These are phyloP conservation scores for Steromphala cineraria DNA, from an alignment of 2,888 invertebrate genomes.

Conservation along the genomic window DNA sequence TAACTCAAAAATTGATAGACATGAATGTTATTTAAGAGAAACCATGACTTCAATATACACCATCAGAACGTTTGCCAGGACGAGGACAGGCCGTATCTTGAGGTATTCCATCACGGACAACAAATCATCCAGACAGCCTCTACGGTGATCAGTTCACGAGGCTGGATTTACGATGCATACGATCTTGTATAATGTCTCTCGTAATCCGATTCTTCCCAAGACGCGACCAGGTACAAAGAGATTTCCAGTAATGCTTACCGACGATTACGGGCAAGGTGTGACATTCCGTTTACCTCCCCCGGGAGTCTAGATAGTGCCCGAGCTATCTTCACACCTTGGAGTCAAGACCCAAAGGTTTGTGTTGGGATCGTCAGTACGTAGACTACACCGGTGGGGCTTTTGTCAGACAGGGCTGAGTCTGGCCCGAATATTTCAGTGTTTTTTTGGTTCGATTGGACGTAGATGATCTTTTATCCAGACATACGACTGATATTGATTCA, in stretches of 20 bases:
- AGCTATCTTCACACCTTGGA: not conserved
- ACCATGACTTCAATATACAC: too few relatives aligned
- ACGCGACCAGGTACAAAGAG: not conserved
- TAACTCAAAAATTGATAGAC: too few relatives aligned
- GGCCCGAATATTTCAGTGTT: too few relatives aligned
- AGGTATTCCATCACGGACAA: not conserved
- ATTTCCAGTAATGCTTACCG: not conserved
- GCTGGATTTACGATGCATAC: not conserved
- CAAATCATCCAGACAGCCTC: not conserved
- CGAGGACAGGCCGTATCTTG: not conserved
- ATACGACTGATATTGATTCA: too few relatives aligned
- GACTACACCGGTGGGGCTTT: too few relatives aligned
- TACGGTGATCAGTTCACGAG: too few relatives aligned
- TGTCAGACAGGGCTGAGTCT: too few relatives aligned
- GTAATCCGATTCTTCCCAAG: not conserved
- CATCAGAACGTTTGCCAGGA: not conserved
- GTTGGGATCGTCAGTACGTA: too few relatives aligned
- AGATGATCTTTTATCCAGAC: too few relatives aligned
- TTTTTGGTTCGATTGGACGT: too few relatives aligned
- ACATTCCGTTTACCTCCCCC: not conserved
- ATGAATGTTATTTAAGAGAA: too few relatives aligned
- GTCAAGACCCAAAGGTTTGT: not conserved
- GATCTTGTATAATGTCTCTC: not conserved
- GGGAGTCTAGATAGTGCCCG: not conserved
- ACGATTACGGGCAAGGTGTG: not conserved